phyloP scores from a whole-genome alignment of 2,797 vertebrate genomes.

The Glossophaga mutica region DNA sequence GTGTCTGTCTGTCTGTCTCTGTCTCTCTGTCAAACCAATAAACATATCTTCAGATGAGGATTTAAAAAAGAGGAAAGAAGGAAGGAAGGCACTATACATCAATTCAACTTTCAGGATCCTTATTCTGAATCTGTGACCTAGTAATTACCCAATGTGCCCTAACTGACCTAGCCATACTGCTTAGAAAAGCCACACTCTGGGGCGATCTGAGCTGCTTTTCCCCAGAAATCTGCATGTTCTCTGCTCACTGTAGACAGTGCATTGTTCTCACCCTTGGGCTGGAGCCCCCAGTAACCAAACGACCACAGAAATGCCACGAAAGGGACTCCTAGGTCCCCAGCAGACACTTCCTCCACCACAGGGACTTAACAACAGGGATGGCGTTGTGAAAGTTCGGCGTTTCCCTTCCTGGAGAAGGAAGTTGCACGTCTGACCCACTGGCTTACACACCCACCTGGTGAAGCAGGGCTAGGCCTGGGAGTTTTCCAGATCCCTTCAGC shows the following conservation, averaged over 20 bases:
- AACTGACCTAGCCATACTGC: background rate
- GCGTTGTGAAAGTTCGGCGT: too few species aligned
- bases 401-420: background rate
- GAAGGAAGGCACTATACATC: background rate
- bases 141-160: accelerated
- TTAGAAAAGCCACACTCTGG: background rate
- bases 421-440: accelerated
- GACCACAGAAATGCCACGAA: background rate
- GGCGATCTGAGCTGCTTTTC: background rate
- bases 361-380: too few species aligned
- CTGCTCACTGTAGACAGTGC: background rate
- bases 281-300: background rate
- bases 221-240: background rate
- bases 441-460: background rate
- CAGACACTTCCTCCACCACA: background rate
- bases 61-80: too few species aligned
- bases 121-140: background rate
- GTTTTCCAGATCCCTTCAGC: background rate
- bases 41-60: background rate
- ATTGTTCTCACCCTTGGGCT: background rate
- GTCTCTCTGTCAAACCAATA: background rate
- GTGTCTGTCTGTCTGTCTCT: too few species aligned
- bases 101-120: background rate
- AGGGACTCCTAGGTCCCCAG: background rate
- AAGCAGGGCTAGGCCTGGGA: background rate